Conservation (phyloP, 2,113 vertebrate species). For the Charina bottae region DNA sequence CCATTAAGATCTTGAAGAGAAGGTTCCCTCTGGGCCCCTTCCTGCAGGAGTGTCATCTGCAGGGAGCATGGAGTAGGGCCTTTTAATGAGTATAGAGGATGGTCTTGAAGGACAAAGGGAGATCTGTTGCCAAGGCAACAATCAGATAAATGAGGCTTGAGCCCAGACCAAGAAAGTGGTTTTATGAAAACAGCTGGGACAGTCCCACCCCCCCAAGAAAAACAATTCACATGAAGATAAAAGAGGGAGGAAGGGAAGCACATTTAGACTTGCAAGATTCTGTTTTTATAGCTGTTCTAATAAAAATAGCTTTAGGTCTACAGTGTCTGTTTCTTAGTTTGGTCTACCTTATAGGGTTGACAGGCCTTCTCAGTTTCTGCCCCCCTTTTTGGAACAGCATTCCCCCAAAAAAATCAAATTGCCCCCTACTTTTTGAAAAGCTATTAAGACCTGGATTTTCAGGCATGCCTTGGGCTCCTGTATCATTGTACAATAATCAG, state of each 20-base stretch:
- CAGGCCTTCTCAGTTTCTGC: background rate
- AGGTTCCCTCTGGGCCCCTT: background rate
- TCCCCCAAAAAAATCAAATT: background rate
- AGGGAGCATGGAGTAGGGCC: background rate
- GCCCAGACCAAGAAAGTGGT: background rate
- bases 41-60: background rate
- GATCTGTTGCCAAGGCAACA: background rate
- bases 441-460: background rate
- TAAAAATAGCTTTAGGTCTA: background rate
- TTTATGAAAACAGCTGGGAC: background rate
- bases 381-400: background rate
- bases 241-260: background rate
- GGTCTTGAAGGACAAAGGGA: background rate
- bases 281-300: background rate
- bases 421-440: background rate
- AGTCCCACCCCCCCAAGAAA: background rate
- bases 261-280: background rate
- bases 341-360: background rate
- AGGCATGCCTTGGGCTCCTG: background rate
- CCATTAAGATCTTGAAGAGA: background rate
- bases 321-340: background rate
- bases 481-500: background rate
- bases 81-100: background rate
- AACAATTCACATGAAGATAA: background rate
- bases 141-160: background rate